Evolutionary conservation across 2,888 invertebrate species (phyloP).

Genomic region (Troides aeacus): DNA sequence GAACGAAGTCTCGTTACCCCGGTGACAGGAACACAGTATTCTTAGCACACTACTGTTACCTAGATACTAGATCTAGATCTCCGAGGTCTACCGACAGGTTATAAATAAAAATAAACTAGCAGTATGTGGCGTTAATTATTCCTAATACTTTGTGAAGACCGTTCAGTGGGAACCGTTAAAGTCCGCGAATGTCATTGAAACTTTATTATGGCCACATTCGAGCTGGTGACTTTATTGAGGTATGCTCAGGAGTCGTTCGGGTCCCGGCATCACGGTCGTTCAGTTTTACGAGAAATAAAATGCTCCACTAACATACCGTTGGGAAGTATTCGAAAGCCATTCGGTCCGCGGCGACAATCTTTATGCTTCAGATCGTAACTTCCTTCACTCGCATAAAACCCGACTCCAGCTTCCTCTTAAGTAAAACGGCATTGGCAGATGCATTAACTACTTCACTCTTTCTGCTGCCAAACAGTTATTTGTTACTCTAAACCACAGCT

Average conservation of each 20-base stretch:
- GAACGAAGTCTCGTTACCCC: no score
- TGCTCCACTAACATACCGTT: slow-evolving; percentile 30
- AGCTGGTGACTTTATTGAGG: slow-evolving; percentile 31
- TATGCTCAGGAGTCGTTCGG: slow-evolving; percentile 32
- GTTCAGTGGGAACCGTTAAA: not conserved
- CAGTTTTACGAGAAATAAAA: slow-evolving; percentile 37
- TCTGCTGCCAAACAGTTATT: no score
- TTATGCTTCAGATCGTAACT: slow-evolving; percentile 28
- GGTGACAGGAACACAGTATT: no score
- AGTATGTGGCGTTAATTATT: no score
- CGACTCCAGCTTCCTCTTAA: not conserved
- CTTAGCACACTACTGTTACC: no score
- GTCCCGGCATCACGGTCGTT: slow-evolving; percentile 31
- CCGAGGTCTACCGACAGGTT: no score
- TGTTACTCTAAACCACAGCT: no score
- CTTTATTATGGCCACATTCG: slow-evolving; percentile 19
- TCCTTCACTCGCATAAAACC: slow-evolving; percentile 16
- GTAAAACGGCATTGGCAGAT: not conserved
- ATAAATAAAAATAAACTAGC: no score
- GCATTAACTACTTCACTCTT: not conserved
- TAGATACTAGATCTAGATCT: no score
- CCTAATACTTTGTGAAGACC: not conserved
- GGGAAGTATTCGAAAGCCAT: slow-evolving; percentile 29
- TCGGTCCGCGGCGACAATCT: slow-evolving; percentile 27
- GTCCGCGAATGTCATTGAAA: slow-evolving; percentile 9